Evolutionary conservation across 2,888 invertebrate species (phyloP), one percentile per base, ranked within the genome.

Genomic region (Epsilonema sp.): DNA sequence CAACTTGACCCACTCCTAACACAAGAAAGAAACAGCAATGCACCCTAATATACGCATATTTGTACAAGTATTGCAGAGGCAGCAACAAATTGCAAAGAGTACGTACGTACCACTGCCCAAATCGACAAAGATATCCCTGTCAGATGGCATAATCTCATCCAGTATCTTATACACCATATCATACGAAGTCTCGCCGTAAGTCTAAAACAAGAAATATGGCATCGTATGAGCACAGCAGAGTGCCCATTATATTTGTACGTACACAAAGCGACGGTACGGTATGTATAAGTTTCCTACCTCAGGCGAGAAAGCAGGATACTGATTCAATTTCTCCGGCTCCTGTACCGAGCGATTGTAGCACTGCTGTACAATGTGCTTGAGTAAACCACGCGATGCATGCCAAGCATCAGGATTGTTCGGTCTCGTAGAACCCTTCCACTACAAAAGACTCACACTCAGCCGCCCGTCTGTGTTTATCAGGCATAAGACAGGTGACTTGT

Each of bases 291-390:
- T n/a, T n/a, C n/a, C n/a, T n/a, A n/a, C n/a, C n/a, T 92, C 92
- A 22, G 92, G 90, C 53, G 92, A 94, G 72, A 97, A 97, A n/a
- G 97, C 92, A 70, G 94, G 92, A 70, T 97, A 97, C 67, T 90
- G 89, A 71, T 97, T 99, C 53, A 97, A 75, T 70, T 85, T 87
- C 63, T 92, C 90, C 44, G 94, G 94, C 71, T 94, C 90, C 51
- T 80, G 79, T 50, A 99, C 92, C 49, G 94, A 87, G 69, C 86
- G 81, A 73, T 90, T 92, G 73, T 94, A 94, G 46, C 87, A 87
- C 73, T n/a, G n/a, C n/a, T n/a, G n/a, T n/a, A n/a, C n/a, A n/a
- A n/a, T n/a, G n/a, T n/a, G n/a, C n/a, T n/a, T n/a, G n/a, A n/a
- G n/a, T n/a, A n/a, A n/a, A n/a, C n/a, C n/a, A n/a, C n/a, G n/a